Percentiles rank a stretch among this genome's conserved stretches.
phyloP scores from a whole-genome alignment of 1,140 invertebrate genomes.

The Forficula auricularia region DNA sequence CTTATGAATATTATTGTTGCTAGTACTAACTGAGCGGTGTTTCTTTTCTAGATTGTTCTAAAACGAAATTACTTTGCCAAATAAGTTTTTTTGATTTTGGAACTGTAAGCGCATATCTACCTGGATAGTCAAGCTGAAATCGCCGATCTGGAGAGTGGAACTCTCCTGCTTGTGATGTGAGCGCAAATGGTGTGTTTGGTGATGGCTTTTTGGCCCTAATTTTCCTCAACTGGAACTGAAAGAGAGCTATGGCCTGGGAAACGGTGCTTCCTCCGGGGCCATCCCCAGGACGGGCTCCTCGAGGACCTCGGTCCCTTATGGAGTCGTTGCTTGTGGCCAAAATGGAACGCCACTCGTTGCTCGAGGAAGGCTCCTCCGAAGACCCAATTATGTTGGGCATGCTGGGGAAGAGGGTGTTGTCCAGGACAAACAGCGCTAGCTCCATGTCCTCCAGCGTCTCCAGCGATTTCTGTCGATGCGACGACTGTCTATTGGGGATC shows the following conservation, averaged over 20 bases:
- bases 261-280: constrained; percentile 5
- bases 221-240: not conserved
- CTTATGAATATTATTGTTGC: too few relatives aligned
- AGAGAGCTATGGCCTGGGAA: constrained; percentile 9
- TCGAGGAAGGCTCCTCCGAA: constrained; percentile 6
- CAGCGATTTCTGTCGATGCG: constrained; percentile 59
- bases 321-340: constrained; percentile 56
- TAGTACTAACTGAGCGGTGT: too few relatives aligned
- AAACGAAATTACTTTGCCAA: too few relatives aligned
- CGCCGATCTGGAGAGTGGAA: too few relatives aligned
- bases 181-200: too few relatives aligned
- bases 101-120: too few relatives aligned
- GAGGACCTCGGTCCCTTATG: constrained; percentile 47
- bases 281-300: constrained; percentile 12
- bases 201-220: too few relatives aligned
- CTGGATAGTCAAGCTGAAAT: too few relatives aligned
- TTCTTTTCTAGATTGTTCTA: too few relatives aligned
- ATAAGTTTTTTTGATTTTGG: too few relatives aligned
- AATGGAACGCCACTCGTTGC: constrained; percentile 37
- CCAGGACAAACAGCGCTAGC: constrained; percentile 24
- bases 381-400: not conserved
- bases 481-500: constrained; percentile 65
- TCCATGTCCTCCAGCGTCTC: constrained; percentile 42
- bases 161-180: too few relatives aligned
- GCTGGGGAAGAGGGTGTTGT: constrained; percentile 11